Percentiles rank a stretch among this genome's conserved stretches.
These are phyloP conservation scores for Ochropacha duplaris DNA, from an alignment of 2,888 invertebrate genomes.

Conservation along the genomic window DNA sequence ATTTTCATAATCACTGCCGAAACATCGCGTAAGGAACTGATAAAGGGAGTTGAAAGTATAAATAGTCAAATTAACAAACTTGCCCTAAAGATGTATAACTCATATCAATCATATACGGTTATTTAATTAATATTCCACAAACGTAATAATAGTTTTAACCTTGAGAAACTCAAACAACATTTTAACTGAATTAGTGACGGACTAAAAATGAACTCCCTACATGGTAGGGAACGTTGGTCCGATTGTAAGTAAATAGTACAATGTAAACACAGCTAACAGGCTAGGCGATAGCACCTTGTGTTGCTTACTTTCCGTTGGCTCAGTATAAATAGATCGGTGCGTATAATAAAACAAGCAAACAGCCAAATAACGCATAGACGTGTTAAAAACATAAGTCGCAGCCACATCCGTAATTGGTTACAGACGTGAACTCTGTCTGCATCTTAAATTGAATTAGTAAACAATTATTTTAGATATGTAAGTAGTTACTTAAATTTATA, in stretches of 20 bases:
- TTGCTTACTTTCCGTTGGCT: conserved; percentile 35
- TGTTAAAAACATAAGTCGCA: conserved; percentile 30
- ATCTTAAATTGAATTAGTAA: background rate
- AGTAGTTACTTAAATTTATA: background rate
- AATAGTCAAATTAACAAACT: conserved; percentile 18
- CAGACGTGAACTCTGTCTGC: conserved; percentile 14
- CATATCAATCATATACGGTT: too few relatives aligned
- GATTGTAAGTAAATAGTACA: conserved; percentile 41
- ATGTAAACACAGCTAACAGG: conserved; percentile 35
- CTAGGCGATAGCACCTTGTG: conserved; percentile 39
- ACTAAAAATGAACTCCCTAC: conserved; percentile 19
- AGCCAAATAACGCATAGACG: conserved; percentile 35
- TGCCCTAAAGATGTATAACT: too few relatives aligned
- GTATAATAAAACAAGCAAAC: conserved; percentile 50
- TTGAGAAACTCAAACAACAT: conserved; percentile 11
- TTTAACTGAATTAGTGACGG: background rate
- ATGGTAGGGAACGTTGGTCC: conserved; percentile 29
- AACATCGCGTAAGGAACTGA: background rate
- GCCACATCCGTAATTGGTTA: conserved; percentile 17
- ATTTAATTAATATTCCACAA: too few relatives aligned
- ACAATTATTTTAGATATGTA: background rate
- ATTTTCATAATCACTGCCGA: background rate
- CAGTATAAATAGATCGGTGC: conserved; percentile 45
- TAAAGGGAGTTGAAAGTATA: conserved; percentile 1
- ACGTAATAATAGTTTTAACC: conserved; percentile 5